phyloP scores from a whole-genome alignment of 2,113 vertebrate species.

The Amazona guildingii region DNA sequence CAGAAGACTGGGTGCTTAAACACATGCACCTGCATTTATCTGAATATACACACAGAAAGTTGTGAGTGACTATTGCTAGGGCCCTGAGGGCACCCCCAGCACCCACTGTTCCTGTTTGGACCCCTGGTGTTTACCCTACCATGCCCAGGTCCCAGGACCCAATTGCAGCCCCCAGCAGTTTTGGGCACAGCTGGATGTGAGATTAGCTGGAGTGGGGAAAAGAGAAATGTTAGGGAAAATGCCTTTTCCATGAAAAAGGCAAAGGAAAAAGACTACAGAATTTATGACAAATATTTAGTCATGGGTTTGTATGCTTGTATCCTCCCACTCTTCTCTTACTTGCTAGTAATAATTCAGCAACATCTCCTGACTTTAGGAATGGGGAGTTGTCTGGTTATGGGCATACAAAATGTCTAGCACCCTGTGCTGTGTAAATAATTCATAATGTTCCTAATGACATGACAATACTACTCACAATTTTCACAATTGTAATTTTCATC shows the following conservation, averaged over 20 bases:
- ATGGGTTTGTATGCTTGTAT: background rate
- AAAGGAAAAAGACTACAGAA: background rate
- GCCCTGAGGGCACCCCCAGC: background rate
- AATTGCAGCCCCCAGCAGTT: background rate
- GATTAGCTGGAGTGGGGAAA: background rate
- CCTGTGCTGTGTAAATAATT: slow-evolving; percentile 39
- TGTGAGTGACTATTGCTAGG: background rate
- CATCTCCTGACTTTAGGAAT: background rate
- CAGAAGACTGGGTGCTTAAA: background rate
- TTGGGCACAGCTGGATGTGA: background rate
- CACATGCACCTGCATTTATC: background rate
- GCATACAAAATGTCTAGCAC: background rate
- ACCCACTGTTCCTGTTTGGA: background rate
- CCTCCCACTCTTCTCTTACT: background rate
- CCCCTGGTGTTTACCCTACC: fast-evolving
- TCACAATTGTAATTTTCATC: slow-evolving; percentile 52
- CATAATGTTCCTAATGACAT: slow-evolving; percentile 35
- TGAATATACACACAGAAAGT: background rate
- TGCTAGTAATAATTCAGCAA: background rate
- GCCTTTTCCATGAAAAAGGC: background rate
- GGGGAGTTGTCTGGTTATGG: background rate
- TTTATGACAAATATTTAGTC: background rate
- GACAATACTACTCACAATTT: slow-evolving; percentile 48
- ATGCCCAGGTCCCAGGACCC: background rate
- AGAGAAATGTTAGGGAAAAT: background rate